Evolutionary conservation across 2,888 invertebrate genomes (phyloP).

Genomic region (Caenorhabditis sp.): DNA sequence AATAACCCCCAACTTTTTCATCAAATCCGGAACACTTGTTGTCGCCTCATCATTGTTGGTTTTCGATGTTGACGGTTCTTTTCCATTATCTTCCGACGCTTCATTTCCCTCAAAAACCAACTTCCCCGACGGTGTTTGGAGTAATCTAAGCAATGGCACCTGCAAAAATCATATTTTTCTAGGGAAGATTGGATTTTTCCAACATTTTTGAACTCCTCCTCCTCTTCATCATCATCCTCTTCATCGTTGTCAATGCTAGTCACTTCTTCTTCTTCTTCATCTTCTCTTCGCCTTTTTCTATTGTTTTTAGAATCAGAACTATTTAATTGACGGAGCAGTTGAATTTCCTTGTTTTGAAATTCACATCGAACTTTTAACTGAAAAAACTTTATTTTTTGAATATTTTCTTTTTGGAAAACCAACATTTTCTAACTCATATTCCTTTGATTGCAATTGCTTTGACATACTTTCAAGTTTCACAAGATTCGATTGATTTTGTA

Average conservation of each 20-base stretch:
- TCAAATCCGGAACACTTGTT: no score
- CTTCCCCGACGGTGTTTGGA: no score
- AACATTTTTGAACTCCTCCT: background rate
- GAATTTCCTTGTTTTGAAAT: slow-evolving; percentile 30
- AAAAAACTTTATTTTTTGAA: background rate
- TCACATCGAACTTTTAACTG: slow-evolving; percentile 25
- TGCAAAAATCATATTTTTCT: no score
- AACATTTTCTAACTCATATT: slow-evolving; percentile 15
- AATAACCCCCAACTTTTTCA: no score
- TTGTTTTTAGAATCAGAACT: slow-evolving; percentile 3
- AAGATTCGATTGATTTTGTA: background rate
- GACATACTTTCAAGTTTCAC: slow-evolving; percentile 2
- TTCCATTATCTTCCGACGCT: no score
- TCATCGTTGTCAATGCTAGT: background rate
- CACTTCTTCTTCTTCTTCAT: background rate
- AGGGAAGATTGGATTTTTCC: background rate
- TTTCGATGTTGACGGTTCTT: no score
- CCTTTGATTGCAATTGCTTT: slow-evolving; percentile 9
- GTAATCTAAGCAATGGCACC: no score
- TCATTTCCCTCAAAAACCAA: no score
- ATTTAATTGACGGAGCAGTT: slow-evolving; percentile 11
- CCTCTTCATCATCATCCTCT: background rate
- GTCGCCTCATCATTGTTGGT: no score
- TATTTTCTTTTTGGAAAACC: background rate
- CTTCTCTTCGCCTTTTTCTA: slow-evolving; percentile 14